These are phyloP conservation scores for Brachionus angularis DNA, from an alignment of 1,140 invertebrate genomes.

Conservation along the genomic window DNA sequence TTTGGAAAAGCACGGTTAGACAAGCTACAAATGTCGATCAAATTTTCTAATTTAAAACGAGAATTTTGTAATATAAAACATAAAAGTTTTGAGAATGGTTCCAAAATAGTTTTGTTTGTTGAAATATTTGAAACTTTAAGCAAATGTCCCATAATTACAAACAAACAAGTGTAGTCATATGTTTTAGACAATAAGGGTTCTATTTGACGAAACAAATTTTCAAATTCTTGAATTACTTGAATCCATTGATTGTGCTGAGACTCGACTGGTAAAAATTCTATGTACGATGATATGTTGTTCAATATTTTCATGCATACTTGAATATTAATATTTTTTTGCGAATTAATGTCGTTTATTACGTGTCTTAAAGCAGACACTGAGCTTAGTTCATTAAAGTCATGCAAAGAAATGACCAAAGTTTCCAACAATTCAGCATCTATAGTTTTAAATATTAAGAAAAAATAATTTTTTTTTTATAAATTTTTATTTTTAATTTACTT, in stretches of 20 bases:
- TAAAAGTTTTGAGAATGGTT: constrained; percentile 91
- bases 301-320: constrained; percentile 66
- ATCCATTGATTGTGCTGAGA: constrained; percentile 67
- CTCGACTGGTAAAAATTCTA: constrained; percentile 83
- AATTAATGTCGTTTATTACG: constrained; percentile 68
- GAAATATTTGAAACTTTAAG: constrained; percentile 72
- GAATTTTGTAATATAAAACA: constrained; percentile 83
- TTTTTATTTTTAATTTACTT: constrained; percentile 60
- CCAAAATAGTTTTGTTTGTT: constrained; percentile 67
- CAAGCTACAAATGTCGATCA: constrained; percentile 81
- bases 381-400: constrained; percentile 36
- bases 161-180: constrained; percentile 70
- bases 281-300: constrained; percentile 82
- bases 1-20: constrained; percentile 85
- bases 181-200: constrained; percentile 67
- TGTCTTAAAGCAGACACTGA: constrained; percentile 34
- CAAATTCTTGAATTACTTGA: constrained; percentile 73
- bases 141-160: constrained; percentile 78
- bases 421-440: constrained; percentile 39
- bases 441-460: not conserved
- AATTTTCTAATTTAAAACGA: constrained; percentile 72
- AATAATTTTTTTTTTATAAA: not conserved
- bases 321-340: constrained; percentile 75
- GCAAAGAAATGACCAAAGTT: constrained; percentile 11
- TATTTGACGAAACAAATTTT: constrained; percentile 75